Evolutionary conservation across 2,888 invertebrate genomes (phyloP).

Genomic region (Himalopsyche anomala): DNA sequence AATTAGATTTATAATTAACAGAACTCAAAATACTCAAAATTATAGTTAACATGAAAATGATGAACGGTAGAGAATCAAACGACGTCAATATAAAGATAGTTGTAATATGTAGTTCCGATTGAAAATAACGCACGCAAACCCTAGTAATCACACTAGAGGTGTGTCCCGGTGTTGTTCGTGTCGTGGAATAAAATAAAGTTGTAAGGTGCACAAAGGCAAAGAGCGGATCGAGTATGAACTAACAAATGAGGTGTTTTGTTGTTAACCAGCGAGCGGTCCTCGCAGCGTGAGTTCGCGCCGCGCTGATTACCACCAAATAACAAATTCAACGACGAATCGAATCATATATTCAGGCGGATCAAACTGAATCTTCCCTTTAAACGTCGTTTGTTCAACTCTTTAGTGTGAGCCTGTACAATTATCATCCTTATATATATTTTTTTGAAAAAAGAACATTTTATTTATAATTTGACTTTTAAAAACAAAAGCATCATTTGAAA

Average conservation of each 20-base stretch:
- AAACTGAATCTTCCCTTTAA: constrained; percentile 6
- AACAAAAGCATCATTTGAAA: too few relatives aligned
- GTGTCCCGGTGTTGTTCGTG: constrained; percentile 31
- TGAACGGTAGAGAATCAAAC: too few relatives aligned
- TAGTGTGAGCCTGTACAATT: background rate
- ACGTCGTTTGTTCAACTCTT: background rate
- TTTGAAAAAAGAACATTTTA: too few relatives aligned
- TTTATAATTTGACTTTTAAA: too few relatives aligned
- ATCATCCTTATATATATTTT: background rate
- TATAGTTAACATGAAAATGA: too few relatives aligned
- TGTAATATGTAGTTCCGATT: background rate
- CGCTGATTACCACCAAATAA: constrained; percentile 65
- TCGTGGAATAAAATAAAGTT: constrained; percentile 50
- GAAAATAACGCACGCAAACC: constrained; percentile 1
- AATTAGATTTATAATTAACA: too few relatives aligned
- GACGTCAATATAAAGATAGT: too few relatives aligned
- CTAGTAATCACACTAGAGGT: constrained; percentile 29
- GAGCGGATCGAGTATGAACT: constrained; percentile 51
- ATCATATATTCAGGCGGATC: constrained; percentile 27
- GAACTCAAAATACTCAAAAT: too few relatives aligned
- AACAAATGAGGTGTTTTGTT: constrained; percentile 66
- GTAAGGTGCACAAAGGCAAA: constrained; percentile 60
- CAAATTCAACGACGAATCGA: constrained; percentile 50
- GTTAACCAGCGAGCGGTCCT: constrained; percentile 61
- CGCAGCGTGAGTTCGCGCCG: constrained; percentile 53